A percentile compares a stretch with the other conserved stretches of the same genome.
phyloP scores from a whole-genome alignment of 2,113 vertebrate species.

The Ursus arctos region DNA sequence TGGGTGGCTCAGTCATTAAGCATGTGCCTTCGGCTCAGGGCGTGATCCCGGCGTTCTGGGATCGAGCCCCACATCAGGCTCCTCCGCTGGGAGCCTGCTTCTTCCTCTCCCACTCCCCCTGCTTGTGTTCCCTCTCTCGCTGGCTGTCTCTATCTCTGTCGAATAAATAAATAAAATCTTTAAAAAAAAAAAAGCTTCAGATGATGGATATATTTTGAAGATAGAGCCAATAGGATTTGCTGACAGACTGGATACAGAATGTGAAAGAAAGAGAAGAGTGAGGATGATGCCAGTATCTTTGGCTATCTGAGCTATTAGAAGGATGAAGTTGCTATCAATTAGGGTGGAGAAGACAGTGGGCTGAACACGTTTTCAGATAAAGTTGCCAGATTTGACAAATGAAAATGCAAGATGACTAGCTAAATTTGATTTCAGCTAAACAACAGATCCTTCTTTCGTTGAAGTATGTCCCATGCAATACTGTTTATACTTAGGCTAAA shows the following conservation, averaged over 20 bases:
- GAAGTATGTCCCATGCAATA: background rate
- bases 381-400: background rate
- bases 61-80: no score
- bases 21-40: no score
- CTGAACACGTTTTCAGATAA: background rate
- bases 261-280: background rate
- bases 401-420: background rate
- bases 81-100: no score
- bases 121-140: no score
- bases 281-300: background rate
- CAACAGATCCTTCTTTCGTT: background rate
- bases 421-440: conserved; percentile 4
- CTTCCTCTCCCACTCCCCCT: no score
- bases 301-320: background rate
- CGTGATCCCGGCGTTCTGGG: no score
- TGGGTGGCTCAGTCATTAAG: no score
- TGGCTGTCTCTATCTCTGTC: no score
- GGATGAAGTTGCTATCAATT: background rate
- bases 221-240: background rate
- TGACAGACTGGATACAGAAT: background rate
- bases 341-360: background rate
- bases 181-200: background rate
- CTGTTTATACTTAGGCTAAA: background rate
- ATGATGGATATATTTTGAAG: background rate
- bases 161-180: no score